Evolutionary conservation across 2,113 vertebrate genomes (phyloP), one percentile per base, ranked within the genome.

Genomic region (Salminus brasiliensis): DNA sequence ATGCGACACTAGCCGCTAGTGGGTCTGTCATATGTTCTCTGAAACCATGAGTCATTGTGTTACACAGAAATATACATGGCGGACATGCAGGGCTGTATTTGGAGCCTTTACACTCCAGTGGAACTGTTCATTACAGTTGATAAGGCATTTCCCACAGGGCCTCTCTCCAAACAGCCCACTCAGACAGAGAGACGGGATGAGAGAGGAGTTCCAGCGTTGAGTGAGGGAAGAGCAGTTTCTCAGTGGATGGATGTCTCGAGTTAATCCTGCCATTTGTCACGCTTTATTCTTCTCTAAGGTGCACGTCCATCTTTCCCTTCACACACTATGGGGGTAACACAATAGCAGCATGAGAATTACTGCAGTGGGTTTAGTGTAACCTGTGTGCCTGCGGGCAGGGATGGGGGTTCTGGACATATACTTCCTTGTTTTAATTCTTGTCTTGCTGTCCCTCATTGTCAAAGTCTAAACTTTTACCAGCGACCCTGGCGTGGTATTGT

Each of bases 241-340:
- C 88, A 84, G 29, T 45, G 88, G 78, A 72, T 69, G 70, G 88
- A 82, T 85, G 85, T 88, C 86, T 87, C 74, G 18, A 78, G 78
- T 88, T 89, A 90, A 91, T 86, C 83, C 45, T 76, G 84, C 83
- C 80, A 88, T 92, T 91, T 88, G 88, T 92, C 87, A 89, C 67
- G 78, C 83, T 47, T 81, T 88, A 88, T 92, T 86, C 30, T 81
- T 47, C 91, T 89, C 88, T 88, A 91, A 90, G 88, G 88, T 89
- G 82, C 85, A 30, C 11, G 13, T 8, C 29, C 57, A 83, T 74
- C 47, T 55, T 69, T 73, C 32, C 68, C 43, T 29, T 9, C 23
- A 67, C 69, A 82, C 68, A 43, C 81, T 43, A 59, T 18, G 73
- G n/a, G 47, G 47, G 90, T 86, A 87, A 91, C 36, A 47, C 52